These are phyloP conservation scores for Phylloscopus trochilus DNA, from an alignment of 2,113 vertebrate genomes.

Conservation along the genomic window DNA sequence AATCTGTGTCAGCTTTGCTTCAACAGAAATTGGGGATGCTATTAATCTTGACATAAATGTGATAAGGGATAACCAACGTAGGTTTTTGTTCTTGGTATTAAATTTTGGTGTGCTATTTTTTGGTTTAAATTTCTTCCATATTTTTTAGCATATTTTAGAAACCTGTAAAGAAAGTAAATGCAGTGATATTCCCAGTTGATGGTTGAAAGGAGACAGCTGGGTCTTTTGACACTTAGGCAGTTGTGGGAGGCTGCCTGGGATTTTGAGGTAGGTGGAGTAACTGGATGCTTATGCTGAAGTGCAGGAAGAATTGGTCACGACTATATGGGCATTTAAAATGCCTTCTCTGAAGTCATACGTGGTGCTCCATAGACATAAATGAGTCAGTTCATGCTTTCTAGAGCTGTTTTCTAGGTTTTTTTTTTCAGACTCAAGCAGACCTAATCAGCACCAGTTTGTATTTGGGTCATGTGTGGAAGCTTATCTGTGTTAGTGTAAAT, in stretches of 20 bases:
- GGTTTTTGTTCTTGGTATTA: neutral
- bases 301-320: conserved; percentile 46
- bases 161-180: neutral
- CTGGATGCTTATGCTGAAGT: conserved; percentile 26
- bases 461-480: neutral
- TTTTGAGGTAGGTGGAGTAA: conserved; percentile 33
- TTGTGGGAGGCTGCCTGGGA: conserved; percentile 52
- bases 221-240: conserved; percentile 43
- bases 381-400: neutral
- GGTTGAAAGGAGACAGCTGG: conserved; percentile 49
- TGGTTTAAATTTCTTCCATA: neutral
- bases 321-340: conserved; percentile 26
- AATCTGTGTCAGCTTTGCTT: neutral
- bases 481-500: neutral
- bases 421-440: neutral
- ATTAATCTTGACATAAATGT: neutral
- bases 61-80: neutral
- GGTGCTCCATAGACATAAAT: neutral
- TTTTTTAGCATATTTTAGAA: neutral
- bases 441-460: neutral
- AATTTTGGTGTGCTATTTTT: neutral
- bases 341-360: conserved; percentile 6
- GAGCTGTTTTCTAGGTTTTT: neutral
- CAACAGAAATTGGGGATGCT: neutral
- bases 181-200: neutral